Conservation (phyloP, 2,797 vertebrate species). For the Australoheros facetus region DNA sequence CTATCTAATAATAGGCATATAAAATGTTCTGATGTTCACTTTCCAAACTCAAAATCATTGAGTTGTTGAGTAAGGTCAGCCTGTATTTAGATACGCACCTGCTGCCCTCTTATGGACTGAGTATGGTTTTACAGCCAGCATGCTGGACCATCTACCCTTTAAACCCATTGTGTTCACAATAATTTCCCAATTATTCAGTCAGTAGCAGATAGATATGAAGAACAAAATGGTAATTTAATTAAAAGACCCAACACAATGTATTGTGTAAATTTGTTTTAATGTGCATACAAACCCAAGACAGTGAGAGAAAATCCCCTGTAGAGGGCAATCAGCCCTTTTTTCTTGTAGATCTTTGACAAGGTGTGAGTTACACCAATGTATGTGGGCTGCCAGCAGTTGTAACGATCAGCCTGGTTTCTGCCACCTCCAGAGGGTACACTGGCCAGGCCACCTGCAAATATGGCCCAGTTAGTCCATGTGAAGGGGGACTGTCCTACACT, state of each 20-base stretch:
- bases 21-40: conserved; percentile 13
- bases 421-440: conserved; percentile 92
- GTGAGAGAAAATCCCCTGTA: conserved; percentile 93
- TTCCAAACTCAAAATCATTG: neutral
- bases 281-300: conserved; percentile 84
- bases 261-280: neutral
- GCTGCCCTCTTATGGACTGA: conserved; percentile 58
- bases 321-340: conserved; percentile 88
- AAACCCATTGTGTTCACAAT: neutral
- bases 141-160: neutral
- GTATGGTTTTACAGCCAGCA: neutral
- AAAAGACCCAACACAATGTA: neutral
- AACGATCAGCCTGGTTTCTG: conserved; percentile 90
- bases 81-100: neutral
- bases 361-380: conserved; percentile 86
- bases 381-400: conserved; percentile 87
- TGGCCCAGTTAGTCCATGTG: conserved; percentile 90
- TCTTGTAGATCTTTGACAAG: conserved; percentile 85
- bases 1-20: conserved; percentile 59
- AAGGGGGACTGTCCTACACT: conserved; percentile 86
- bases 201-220: neutral
- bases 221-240: neutral
- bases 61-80: neutral
- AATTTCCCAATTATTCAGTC: neutral
- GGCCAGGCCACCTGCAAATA: conserved; percentile 89